phyloP scores from a whole-genome alignment of 2,113 vertebrate species.

The Ariopsis seemanni region DNA sequence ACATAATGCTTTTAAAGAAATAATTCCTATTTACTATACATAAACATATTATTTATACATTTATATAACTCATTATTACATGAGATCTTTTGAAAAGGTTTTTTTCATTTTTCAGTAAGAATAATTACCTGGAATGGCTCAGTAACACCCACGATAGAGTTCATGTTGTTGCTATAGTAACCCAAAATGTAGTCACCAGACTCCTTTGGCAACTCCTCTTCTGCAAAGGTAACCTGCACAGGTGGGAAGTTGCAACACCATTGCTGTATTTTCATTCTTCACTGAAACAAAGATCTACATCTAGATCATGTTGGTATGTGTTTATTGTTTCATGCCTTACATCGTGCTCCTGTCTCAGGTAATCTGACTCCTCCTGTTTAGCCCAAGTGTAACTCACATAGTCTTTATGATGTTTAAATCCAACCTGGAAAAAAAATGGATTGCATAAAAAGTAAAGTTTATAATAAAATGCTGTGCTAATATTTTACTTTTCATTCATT shows the following conservation, averaged over 20 bases:
- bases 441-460: background rate
- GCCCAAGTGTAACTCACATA: constrained; percentile 93
- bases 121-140: constrained; percentile 84
- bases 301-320: background rate
- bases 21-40: background rate
- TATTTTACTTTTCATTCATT: background rate
- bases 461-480: background rate
- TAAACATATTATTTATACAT: background rate
- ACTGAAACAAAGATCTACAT: background rate
- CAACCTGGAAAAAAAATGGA: constrained; percentile 76
- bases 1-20: background rate
- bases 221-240: constrained; percentile 83
- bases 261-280: background rate
- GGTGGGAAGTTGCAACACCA: background rate
- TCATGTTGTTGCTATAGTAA: constrained; percentile 89
- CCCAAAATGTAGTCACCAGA: constrained; percentile 89
- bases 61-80: background rate
- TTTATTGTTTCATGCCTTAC: constrained; percentile 9
- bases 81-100: background rate
- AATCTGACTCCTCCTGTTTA: constrained; percentile 86
- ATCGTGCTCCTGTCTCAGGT: constrained; percentile 55
- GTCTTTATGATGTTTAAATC: constrained; percentile 95
- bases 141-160: constrained; percentile 86
- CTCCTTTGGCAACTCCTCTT: constrained; percentile 88
- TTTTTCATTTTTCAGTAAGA: background rate